Evolutionary conservation across 2,797 vertebrate genomes (phyloP).

Genomic region (Betta splendens): DNA sequence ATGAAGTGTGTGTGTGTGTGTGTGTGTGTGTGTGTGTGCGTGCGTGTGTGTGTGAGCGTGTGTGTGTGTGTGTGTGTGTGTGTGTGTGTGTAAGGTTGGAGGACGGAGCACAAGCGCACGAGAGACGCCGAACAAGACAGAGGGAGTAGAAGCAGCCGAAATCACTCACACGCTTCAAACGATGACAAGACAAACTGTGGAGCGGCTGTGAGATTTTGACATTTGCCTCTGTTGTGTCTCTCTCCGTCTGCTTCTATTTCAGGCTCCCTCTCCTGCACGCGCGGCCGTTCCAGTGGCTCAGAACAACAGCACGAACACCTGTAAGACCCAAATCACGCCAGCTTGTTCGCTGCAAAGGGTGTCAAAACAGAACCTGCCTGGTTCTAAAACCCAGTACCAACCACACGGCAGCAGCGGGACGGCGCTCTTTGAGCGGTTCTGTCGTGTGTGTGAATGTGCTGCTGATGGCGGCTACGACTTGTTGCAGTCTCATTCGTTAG

Average conservation of each 20-base stretch:
- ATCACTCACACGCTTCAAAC: slow-evolving; percentile 15
- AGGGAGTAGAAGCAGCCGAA: slow-evolving; percentile 9
- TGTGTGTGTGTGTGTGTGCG: neutral
- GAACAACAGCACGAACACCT: slow-evolving; percentile 17
- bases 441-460: too few relatives aligned
- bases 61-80: neutral
- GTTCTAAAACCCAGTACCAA: neutral
- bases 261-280: slow-evolving; percentile 9
- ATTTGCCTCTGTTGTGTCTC: slow-evolving; percentile 19
- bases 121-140: slow-evolving; percentile 7
- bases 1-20: neutral
- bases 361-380: neutral
- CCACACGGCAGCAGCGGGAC: too few relatives aligned
- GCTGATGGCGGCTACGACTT: too few relatives aligned
- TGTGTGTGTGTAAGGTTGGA: neutral
- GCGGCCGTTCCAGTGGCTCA: slow-evolving; percentile 24
- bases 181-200: slow-evolving; percentile 4
- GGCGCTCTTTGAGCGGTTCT: too few relatives aligned
- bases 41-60: neutral
- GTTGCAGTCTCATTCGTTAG: too few relatives aligned
- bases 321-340: slow-evolving; percentile 11
- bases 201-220: slow-evolving; percentile 5
- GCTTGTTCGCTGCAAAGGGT: too few relatives aligned
- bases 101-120: neutral
- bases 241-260: slow-evolving; percentile 24